These are phyloP conservation scores for Erithacus rubecula DNA, from an alignment of 2,797 vertebrate genomes.

Conservation along the genomic window DNA sequence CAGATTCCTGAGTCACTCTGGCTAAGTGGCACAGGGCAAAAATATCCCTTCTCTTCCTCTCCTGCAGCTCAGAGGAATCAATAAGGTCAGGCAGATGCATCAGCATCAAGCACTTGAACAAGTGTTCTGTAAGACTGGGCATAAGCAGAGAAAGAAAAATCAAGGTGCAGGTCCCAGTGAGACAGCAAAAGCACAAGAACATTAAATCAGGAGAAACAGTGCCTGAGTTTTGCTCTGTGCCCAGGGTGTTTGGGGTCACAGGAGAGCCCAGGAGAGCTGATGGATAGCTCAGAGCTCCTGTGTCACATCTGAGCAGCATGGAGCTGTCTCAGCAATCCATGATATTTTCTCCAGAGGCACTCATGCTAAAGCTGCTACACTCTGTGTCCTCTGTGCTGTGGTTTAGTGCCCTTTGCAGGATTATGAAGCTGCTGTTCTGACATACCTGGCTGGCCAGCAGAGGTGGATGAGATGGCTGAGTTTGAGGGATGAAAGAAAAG, in stretches of 20 bases:
- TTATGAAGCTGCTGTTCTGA: neutral
- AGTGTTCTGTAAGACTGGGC: neutral
- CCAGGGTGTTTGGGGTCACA: neutral
- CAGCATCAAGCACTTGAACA: neutral
- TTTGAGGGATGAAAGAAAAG: neutral
- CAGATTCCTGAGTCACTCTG: neutral
- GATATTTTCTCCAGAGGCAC: neutral
- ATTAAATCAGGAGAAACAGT: neutral
- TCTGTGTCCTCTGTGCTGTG: accelerated
- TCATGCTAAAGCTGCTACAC: neutral
- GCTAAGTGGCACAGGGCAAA: neutral
- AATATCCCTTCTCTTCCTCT: neutral
- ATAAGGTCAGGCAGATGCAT: neutral
- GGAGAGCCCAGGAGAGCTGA: neutral
- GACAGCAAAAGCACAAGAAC: neutral
- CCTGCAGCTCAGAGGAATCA: neutral
- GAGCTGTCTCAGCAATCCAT: neutral
- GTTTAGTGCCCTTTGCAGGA: neutral
- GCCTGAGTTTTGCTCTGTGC: neutral
- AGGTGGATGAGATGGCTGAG: neutral
- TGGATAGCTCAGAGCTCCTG: neutral
- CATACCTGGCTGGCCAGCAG: neutral
- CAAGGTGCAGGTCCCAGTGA: neutral
- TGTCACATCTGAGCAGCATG: neutral
- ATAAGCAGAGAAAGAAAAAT: neutral